phyloP scores from a whole-genome alignment of 2,797 vertebrate species.

The Gallirallus australis region DNA sequence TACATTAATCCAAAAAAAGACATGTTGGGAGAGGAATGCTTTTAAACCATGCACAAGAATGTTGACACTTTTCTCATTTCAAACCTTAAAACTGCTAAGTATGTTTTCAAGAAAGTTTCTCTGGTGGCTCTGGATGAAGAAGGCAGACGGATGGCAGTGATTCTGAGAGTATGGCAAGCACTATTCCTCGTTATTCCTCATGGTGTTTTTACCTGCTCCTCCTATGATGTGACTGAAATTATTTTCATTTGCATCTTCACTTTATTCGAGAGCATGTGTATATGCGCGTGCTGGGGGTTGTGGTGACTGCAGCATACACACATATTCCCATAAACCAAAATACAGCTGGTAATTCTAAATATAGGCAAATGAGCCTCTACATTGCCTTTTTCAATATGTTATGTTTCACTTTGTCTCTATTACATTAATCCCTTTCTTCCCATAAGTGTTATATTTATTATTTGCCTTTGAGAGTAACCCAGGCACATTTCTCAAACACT shows the following conservation, averaged over 20 bases:
- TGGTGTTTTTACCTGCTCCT: not conserved
- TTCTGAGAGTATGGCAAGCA: not conserved
- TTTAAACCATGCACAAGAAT: not conserved
- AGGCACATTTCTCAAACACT: not conserved
- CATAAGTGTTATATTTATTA: constrained; percentile 8
- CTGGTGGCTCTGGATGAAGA: not conserved
- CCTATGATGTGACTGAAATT: not conserved
- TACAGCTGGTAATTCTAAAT: not conserved
- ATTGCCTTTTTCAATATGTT: not conserved
- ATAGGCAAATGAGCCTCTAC: not conserved
- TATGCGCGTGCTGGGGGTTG: not conserved
- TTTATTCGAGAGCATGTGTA: not conserved
- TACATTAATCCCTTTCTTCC: not conserved
- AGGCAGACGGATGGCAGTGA: not conserved
- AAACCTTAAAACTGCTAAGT: not conserved
- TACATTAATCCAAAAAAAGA: not conserved
- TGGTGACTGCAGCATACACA: not conserved
- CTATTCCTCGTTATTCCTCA: not conserved
- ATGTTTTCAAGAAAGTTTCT: not conserved
- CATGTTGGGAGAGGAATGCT: not conserved
- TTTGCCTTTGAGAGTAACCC: constrained; percentile 1
- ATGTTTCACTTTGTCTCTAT: not conserved
- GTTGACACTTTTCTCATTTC: not conserved
- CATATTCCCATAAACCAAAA: not conserved
- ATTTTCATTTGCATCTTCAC: not conserved